These are phyloP conservation scores for Leptinotarsa defecta DNA, from an alignment of 1,140 invertebrate genomes.

Conservation along the genomic window DNA sequence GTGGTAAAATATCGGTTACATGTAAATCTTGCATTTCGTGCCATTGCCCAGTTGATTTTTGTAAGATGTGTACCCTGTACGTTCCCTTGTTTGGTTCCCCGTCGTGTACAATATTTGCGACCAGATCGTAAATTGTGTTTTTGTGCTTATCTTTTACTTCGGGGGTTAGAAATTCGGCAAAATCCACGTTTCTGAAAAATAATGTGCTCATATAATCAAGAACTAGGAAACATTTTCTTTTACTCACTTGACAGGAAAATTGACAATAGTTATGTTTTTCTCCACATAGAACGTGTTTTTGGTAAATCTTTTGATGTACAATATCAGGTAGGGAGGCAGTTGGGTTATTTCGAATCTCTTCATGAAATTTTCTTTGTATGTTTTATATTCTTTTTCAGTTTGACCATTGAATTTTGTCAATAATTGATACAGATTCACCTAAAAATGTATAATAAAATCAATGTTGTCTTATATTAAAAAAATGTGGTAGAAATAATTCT, in stretches of 20 bases:
- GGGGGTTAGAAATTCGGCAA: conserved; percentile 91
- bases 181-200: conserved; percentile 87
- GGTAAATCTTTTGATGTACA: conserved; percentile 97
- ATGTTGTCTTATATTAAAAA: no score
- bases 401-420: conserved; percentile 96
- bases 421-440: conserved; percentile 92
- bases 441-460: neutral
- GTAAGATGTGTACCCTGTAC: conserved; percentile 94
- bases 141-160: conserved; percentile 80
- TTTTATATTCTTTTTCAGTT: conserved; percentile 97
- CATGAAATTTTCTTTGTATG: conserved; percentile 97
- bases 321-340: conserved; percentile 95
- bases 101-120: conserved; percentile 98
- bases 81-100: conserved; percentile 93
- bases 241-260: conserved; percentile 97
- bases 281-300: conserved; percentile 99
- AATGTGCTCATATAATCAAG: neutral
- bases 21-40: conserved; percentile 99
- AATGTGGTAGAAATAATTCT: no score
- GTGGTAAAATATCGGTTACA: conserved; percentile 95
- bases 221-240: neutral
- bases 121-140: conserved; percentile 89
- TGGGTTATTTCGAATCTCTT: conserved; percentile 95
- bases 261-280: conserved; percentile 99
- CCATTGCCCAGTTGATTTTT: conserved; percentile 87